Evolutionary conservation across 1,140 invertebrate genomes (phyloP).

Genomic region (Eupeodes corollae): DNA sequence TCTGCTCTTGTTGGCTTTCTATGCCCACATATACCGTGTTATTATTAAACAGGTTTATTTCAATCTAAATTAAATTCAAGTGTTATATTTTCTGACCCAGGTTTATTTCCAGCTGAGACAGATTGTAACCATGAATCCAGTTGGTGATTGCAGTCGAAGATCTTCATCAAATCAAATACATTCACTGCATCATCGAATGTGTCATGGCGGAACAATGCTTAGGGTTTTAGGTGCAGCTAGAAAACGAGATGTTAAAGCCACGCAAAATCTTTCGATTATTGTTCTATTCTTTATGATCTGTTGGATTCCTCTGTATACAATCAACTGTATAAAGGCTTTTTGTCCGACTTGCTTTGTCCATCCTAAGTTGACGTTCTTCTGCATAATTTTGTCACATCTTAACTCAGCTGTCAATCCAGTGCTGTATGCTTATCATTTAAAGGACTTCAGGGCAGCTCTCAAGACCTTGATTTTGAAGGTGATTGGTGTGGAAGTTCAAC

Average conservation of each 20-base stretch:
- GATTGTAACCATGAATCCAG: constrained; percentile 35
- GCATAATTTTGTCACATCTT: constrained; percentile 77
- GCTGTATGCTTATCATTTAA: constrained; percentile 80
- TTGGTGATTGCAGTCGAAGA: constrained; percentile 28
- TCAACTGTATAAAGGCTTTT: constrained; percentile 79
- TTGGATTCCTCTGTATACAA: constrained; percentile 85
- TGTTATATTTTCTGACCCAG: neutral
- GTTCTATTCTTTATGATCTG: constrained; percentile 86
- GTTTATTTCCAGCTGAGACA: constrained; percentile 28
- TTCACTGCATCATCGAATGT: constrained; percentile 12
- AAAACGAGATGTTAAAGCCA: constrained; percentile 80
- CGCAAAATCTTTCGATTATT: constrained; percentile 80
- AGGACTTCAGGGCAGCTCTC: constrained; percentile 67
- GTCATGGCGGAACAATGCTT: constrained; percentile 46
- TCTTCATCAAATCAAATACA: constrained; percentile 29
- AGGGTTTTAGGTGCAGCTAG: constrained; percentile 65
- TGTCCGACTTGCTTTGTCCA: constrained; percentile 55
- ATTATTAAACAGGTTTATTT: constrained; percentile 71
- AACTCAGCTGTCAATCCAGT: constrained; percentile 83
- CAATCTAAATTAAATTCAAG: neutral
- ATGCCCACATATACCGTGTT: constrained; percentile 77
- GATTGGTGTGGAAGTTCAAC: constrained; percentile 39
- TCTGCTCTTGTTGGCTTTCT: constrained; percentile 69
- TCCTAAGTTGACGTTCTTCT: constrained; percentile 58
- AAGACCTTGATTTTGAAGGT: constrained; percentile 50